A percentile compares a stretch with the other conserved stretches of the same genome.
phyloP scores from a whole-genome alignment of 2,797 vertebrate species.

The Cryptoblepharus egeriae region DNA sequence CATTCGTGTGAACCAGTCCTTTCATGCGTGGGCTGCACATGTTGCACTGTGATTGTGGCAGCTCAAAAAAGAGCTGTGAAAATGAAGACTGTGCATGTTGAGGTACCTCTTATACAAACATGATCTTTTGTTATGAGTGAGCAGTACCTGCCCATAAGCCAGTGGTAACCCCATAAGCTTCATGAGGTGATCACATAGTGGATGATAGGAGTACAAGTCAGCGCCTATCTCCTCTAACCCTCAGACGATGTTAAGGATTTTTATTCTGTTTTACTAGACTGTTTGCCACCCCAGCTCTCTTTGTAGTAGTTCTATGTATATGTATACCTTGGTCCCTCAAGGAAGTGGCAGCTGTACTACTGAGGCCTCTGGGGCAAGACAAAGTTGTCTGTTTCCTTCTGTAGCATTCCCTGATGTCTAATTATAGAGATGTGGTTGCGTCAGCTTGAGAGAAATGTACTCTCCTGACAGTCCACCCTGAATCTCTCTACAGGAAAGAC shows the following conservation, averaged over 20 bases:
- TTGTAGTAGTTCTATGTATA: background rate
- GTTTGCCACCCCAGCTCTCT: conserved; percentile 6
- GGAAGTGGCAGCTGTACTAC: background rate
- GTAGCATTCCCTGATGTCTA: conserved; percentile 29
- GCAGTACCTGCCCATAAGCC: background rate
- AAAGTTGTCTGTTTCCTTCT: conserved; percentile 34
- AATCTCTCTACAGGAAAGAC: conserved; percentile 31
- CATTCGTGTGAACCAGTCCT: background rate
- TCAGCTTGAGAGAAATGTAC: conserved; percentile 33
- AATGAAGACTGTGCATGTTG: too few species aligned
- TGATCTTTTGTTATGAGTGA: background rate
- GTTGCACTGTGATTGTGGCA: background rate
- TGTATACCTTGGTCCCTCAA: background rate
- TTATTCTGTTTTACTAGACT: conserved; percentile 15
- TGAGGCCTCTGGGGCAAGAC: conserved; percentile 17
- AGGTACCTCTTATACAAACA: background rate
- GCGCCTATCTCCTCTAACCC: background rate
- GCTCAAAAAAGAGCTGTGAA: background rate
- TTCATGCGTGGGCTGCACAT: background rate
- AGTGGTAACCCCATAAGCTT: background rate
- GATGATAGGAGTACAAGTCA: too few species aligned
- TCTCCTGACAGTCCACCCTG: background rate
- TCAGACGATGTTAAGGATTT: background rate
- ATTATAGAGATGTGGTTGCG: background rate
- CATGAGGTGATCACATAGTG: background rate